Conservation (phyloP, 1,140 invertebrate genomes). For the Polypedilum vanderplanki region DNA sequence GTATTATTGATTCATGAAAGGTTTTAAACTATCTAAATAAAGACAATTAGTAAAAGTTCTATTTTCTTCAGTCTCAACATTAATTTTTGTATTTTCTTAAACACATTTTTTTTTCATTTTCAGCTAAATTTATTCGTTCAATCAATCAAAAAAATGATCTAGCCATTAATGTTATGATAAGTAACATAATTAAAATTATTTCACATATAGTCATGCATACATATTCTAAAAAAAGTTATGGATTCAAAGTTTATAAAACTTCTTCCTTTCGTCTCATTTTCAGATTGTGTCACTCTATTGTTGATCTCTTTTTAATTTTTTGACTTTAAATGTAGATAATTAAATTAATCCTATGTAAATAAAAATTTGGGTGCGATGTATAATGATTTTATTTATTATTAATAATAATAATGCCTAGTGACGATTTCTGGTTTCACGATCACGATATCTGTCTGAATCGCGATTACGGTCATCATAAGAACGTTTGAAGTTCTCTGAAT, state of each 20-base stretch:
- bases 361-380: not conserved
- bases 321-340: not conserved
- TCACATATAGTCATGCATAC: not conserved
- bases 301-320: not conserved
- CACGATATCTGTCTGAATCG: constrained; percentile 57
- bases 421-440: constrained; percentile 35
- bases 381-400: not conserved
- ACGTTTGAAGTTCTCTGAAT: constrained; percentile 50
- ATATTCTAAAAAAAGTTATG: too few species aligned
- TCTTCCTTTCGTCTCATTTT: too few species aligned
- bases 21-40: too few species aligned
- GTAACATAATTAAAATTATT: not conserved
- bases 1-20: too few species aligned
- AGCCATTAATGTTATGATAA: not conserved
- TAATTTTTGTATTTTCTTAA: not conserved
- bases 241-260: too few species aligned
- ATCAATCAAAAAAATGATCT: not conserved
- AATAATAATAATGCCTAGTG: not conserved
- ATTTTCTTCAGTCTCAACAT: too few species aligned
- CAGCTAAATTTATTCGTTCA: not conserved
- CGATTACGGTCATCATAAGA: constrained; percentile 79
- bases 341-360: not conserved
- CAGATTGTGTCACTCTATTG: not conserved
- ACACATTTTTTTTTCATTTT: not conserved
- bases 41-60: too few species aligned